Base-by-base conservation (phyloP, 2,113 vertebrate species). In the Ctenodactylus gundi region DNA sequence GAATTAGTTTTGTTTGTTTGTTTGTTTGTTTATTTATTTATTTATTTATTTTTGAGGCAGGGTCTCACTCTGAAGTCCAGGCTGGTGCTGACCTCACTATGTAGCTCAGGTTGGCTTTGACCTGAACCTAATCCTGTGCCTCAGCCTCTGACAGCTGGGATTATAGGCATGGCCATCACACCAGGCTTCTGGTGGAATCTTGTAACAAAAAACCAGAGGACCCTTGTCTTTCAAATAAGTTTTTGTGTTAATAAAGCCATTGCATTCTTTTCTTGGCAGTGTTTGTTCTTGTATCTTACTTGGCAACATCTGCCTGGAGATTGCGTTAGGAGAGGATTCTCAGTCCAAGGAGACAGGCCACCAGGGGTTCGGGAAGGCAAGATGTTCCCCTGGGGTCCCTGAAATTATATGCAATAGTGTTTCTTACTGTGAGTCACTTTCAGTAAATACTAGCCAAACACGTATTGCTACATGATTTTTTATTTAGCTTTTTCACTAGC, bases 141-240 rank as follows among this genome's bases (percentile, higher is more conserved):
- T n/a, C n/a, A n/a, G n/a, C n/a, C n/a, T n/a, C n/a, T n/a, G n/a
- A n/a, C n/a, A n/a, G n/a, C n/a, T n/a, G n/a, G n/a, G n/a, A n/a
- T n/a, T n/a, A n/a, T n/a, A n/a, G n/a, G n/a, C n/a, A n/a, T n/a
- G n/a, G n/a, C n/a, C n/a, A n/a, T n/a, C n/a, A n/a, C n/a, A n/a
- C n/a, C n/a, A n/a, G n/a, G n/a, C n/a, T n/a, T n/a, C n/a, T n/a
- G n/a, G 29, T 13, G 72, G n/a, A 1, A 0, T 1, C 23, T 41
- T 27, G 7, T 68, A 13, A 23, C 15, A 18, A 77, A 85, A 44
- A 34, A 11, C 51, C 49, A 23, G 80, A 31, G 51, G 55, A 9
- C 21, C 58, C 44, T 39, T 5, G 0, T 39, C 2, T 0, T 73
- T 44, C 58, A 29, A n/a, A 5, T 15, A 21, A 7, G 20, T 34